A percentile compares a stretch with the other conserved stretches of the same genome.
Evolutionary conservation across 1,140 invertebrate genomes (phyloP).

Genomic region (Dolichoris vasculosae): DNA sequence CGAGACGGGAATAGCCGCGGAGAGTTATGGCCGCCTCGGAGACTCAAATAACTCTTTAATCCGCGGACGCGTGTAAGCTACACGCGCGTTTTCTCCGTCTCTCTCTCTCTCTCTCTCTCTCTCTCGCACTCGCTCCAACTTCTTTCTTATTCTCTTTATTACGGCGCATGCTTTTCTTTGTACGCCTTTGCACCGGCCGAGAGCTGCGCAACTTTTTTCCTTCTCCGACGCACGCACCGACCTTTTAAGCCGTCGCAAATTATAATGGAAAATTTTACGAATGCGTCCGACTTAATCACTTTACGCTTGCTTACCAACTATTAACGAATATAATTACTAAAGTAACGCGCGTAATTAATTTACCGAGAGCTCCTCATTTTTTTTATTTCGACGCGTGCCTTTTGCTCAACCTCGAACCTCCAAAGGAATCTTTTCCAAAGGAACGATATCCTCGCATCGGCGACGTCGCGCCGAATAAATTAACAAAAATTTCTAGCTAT

Average conservation of each 20-base stretch:
- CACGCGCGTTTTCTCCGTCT: slow-evolving; percentile 35
- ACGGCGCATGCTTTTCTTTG: slow-evolving; percentile 22
- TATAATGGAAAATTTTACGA: slow-evolving; percentile 48
- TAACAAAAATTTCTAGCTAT: no score
- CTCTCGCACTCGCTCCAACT: background rate
- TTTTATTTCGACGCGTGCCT: background rate
- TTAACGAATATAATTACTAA: background rate
- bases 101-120: slow-evolving; percentile 8
- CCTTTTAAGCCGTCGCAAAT: slow-evolving; percentile 49
- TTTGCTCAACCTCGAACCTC: background rate
- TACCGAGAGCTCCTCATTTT: background rate
- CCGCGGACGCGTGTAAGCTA: slow-evolving; percentile 58
- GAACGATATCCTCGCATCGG: no score
- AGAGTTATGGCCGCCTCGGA: slow-evolving; percentile 74
- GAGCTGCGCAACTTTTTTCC: background rate
- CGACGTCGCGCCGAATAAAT: no score
- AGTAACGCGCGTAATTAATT: background rate
- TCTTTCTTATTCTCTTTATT: slow-evolving; percentile 35
- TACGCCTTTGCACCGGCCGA: background rate
- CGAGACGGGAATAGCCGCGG: slow-evolving; percentile 72
- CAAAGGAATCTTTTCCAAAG: no score
- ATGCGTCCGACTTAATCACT: slow-evolving; percentile 34
- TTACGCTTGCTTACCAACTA: background rate
- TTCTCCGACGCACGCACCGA: slow-evolving; percentile 44
- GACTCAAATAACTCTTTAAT: slow-evolving; percentile 76